Evolutionary conservation across 2,113 vertebrate genomes (phyloP).

Genomic region (Lepisosteus osseus): DNA sequence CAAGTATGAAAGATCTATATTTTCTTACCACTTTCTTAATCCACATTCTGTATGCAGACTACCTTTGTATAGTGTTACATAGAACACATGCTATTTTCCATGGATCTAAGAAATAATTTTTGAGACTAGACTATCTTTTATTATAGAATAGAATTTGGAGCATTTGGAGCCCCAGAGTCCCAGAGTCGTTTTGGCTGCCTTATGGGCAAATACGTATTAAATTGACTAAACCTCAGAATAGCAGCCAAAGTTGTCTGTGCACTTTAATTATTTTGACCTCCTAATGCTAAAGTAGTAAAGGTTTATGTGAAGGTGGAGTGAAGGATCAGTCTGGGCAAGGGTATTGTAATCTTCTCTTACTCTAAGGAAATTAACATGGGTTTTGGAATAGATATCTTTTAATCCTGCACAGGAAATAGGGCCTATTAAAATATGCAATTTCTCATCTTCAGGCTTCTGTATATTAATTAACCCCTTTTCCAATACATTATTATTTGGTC

Average conservation of each 20-base stretch:
- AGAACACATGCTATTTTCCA: constrained; percentile 26
- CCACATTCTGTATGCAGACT: constrained; percentile 60
- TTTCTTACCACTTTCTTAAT: constrained; percentile 68
- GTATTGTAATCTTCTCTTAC: no score
- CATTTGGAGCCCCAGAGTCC: neutral
- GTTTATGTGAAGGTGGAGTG: no score
- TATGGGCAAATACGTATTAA: neutral
- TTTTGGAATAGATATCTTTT: no score
- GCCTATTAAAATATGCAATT: no score
- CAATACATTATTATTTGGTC: no score
- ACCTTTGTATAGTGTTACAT: constrained; percentile 39
- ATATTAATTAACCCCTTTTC: no score
- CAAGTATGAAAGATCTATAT: constrained; percentile 55
- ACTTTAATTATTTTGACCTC: neutral
- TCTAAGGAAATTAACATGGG: no score
- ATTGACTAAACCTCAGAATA: neutral
- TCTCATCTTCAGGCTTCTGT: no score
- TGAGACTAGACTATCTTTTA: neutral
- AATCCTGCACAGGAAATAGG: no score
- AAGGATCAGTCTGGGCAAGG: no score
- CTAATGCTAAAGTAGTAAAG: neutral
- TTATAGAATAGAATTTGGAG: neutral
- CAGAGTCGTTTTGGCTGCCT: neutral
- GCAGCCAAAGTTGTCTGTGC: neutral
- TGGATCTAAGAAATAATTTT: constrained; percentile 34